Percentiles rank a stretch among this genome's conserved stretches.
phyloP scores from a whole-genome alignment of 2,797 vertebrate genomes.

The Tympanoctomys barrerae region DNA sequence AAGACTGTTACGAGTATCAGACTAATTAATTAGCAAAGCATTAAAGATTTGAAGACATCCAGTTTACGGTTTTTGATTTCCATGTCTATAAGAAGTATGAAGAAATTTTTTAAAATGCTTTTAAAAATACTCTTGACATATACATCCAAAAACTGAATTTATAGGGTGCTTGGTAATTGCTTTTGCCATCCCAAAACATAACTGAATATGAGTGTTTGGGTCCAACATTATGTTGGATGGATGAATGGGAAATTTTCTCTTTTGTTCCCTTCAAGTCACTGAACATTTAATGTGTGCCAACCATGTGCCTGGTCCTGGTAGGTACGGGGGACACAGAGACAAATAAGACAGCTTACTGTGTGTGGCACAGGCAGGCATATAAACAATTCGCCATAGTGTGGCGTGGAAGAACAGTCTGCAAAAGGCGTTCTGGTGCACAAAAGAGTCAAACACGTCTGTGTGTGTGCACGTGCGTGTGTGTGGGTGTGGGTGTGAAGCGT shows the following conservation, averaged over 20 bases:
- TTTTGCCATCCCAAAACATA: conserved; percentile 7
- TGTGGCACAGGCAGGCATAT: conserved; percentile 17
- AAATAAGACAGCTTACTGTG: conserved; percentile 64
- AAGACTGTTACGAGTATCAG: conserved; percentile 20
- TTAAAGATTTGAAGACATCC: neutral
- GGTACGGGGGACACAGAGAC: conserved; percentile 70
- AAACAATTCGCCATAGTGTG: conserved; percentile 64
- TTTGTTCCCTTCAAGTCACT: conserved; percentile 62
- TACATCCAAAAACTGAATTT: conserved; percentile 19
- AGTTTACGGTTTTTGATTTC: neutral
- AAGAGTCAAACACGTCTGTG: neutral
- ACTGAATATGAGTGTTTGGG: neutral
- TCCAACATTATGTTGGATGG: conserved; percentile 21
- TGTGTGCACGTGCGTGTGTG: conserved; percentile 2
- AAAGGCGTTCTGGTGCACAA: conserved; percentile 20
- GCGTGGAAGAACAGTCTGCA: conserved; percentile 29
- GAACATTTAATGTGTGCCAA: conserved; percentile 56
- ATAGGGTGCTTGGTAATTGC: conserved; percentile 25
- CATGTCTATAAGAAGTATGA: conserved; percentile 40
- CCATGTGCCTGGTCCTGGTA: conserved; percentile 73
- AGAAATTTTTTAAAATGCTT: neutral
- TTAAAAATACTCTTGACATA: conserved; percentile 6
- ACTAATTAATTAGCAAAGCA: conserved; percentile 31
- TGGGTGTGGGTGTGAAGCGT: neutral
- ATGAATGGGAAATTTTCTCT: conserved; percentile 68